These are phyloP conservation scores for Holothuria leucospilota DNA, from an alignment of 53 echinoderm and acorn worm genomes.

Conservation along the genomic window DNA sequence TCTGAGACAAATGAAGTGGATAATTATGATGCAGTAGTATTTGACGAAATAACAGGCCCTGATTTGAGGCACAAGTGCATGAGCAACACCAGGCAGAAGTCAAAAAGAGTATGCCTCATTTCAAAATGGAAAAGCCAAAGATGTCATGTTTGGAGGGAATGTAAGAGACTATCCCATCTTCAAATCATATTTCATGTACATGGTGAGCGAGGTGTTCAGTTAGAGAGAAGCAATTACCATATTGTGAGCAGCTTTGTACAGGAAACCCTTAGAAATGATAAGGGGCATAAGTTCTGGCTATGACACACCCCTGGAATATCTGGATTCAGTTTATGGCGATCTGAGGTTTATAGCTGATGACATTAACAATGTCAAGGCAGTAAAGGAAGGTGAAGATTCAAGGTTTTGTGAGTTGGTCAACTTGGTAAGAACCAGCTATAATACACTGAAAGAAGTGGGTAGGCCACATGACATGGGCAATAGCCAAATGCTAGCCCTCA, in stretches of 20 bases:
- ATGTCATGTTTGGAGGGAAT: too few relatives aligned
- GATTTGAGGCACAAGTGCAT: too few relatives aligned
- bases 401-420: slow-evolving; percentile 73
- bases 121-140: too few relatives aligned
- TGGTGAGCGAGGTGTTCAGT: slow-evolving; percentile 38
- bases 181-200: slow-evolving; percentile 50
- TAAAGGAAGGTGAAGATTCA: slow-evolving; percentile 64
- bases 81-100: too few relatives aligned
- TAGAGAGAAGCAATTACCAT: slow-evolving; percentile 44
- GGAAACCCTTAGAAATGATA: slow-evolving; percentile 43
- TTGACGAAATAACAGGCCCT: too few relatives aligned
- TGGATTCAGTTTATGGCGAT: slow-evolving; percentile 62
- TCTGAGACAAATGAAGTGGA: too few relatives aligned
- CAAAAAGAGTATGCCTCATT: neutral
- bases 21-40: too few relatives aligned
- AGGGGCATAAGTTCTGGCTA: slow-evolving; percentile 55
- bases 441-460: slow-evolving; percentile 60
- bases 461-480: slow-evolving; percentile 58
- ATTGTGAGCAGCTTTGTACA: neutral
- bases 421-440: slow-evolving; percentile 67
- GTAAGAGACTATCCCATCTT: too few relatives aligned
- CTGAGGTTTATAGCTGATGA: slow-evolving; percentile 61
- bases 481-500: slow-evolving; percentile 62
- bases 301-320: slow-evolving; percentile 56
- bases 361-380: slow-evolving; percentile 55